Percentiles rank a stretch among this genome's conserved stretches.
Conservation (phyloP, 2,113 vertebrate species). For the Mionectes macconnelli region DNA sequence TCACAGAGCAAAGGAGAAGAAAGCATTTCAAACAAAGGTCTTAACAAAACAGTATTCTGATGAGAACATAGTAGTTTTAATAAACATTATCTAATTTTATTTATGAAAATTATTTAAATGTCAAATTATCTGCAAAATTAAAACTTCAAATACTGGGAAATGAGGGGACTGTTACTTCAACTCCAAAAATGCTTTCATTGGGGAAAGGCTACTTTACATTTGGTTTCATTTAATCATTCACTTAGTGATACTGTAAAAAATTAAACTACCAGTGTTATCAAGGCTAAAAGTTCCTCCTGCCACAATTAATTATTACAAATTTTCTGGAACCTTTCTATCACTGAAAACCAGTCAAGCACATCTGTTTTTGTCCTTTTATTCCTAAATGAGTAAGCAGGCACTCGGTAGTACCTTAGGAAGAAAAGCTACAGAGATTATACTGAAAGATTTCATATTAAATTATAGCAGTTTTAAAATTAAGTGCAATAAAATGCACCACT, state of each 20-base stretch:
- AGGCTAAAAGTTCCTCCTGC: not conserved
- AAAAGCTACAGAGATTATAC: not conserved
- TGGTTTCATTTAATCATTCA: conserved; percentile 4
- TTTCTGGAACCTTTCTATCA: not conserved
- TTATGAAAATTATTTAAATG: not conserved
- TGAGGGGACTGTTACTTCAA: not conserved
- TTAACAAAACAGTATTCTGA: not conserved
- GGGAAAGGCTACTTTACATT: not conserved
- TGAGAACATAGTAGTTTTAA: not conserved
- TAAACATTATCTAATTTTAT: not conserved
- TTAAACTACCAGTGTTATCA: not conserved
- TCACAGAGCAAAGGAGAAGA: not conserved
- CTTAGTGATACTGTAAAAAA: conserved; percentile 4
- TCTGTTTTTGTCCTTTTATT: conserved; percentile 8
- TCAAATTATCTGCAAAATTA: not conserved
- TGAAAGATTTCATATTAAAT: not conserved
- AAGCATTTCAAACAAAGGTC: not conserved
- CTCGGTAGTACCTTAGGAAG: not conserved
- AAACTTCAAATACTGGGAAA: not conserved
- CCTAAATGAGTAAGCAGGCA: not conserved
- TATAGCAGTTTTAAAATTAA: not conserved
- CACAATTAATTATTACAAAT: not conserved
- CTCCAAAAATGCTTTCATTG: not conserved
- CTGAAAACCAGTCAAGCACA: conserved; percentile 1
- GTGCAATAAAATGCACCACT: not conserved